Evolutionary conservation across 2,797 vertebrate genomes (phyloP).

Genomic region (Hephaestus fuliginosus): DNA sequence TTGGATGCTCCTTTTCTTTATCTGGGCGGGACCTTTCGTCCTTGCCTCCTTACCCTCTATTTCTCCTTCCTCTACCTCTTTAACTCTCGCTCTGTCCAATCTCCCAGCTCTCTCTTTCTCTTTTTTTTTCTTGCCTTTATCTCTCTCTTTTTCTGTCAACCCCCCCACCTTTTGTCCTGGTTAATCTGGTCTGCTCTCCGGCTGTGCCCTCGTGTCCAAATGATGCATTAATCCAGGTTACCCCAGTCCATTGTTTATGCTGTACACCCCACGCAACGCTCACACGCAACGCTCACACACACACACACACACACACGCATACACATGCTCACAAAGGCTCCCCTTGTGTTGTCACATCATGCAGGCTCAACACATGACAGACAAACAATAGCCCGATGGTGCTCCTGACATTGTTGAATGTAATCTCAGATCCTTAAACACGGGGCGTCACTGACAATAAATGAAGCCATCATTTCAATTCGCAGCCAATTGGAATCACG

Average conservation of each 20-base stretch:
- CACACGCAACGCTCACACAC: background rate
- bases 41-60: conserved; percentile 14
- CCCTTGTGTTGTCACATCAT: conserved; percentile 50
- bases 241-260: conserved; percentile 70
- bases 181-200: conserved; percentile 67
- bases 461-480: conserved; percentile 57
- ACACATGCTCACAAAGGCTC: conserved; percentile 29
- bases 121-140: background rate
- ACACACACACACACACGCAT: conserved; percentile 6
- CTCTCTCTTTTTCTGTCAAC: conserved; percentile 1
- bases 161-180: conserved; percentile 53
- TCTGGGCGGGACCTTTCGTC: background rate
- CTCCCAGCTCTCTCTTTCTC: background rate
- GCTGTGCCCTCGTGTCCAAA: conserved; percentile 71
- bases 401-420: conserved; percentile 52
- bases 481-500: conserved; percentile 34
- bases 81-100: conserved; percentile 3
- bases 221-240: conserved; percentile 82
- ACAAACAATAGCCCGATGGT: conserved; percentile 52
- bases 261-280: conserved; percentile 40
- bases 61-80: background rate
- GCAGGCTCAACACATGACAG: conserved; percentile 60
- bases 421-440: conserved; percentile 65
- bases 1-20: background rate
- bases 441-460: conserved; percentile 54